A percentile compares a stretch with the other conserved stretches of the same genome.
Conservation (phyloP, 2,888 invertebrate genomes). For the Leucoma salicis region DNA sequence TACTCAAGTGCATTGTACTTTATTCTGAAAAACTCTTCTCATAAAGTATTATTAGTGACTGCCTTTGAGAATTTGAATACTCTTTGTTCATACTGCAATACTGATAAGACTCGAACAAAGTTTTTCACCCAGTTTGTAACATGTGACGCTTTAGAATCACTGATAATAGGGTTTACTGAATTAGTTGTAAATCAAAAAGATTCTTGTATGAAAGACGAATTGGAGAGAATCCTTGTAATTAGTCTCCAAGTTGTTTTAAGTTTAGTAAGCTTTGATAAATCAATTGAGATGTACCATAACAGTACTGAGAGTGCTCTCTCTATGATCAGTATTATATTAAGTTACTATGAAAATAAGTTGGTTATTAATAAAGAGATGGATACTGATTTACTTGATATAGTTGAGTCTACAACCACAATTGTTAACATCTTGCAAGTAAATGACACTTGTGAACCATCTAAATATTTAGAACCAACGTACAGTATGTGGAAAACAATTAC, state of each 20-base stretch:
- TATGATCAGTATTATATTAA: slow-evolving; percentile 55
- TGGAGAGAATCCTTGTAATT: slow-evolving; percentile 62
- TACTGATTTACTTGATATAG: slow-evolving; percentile 58
- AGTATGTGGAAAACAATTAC: slow-evolving; percentile 61
- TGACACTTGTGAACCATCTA: slow-evolving; percentile 44
- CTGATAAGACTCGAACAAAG: slow-evolving; percentile 45
- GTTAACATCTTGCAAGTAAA: slow-evolving; percentile 47
- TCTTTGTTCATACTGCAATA: slow-evolving; percentile 70
- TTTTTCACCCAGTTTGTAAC: slow-evolving; percentile 63
- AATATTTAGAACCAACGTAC: slow-evolving; percentile 55
- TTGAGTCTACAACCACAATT: slow-evolving; percentile 60
- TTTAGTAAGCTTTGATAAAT: slow-evolving; percentile 62
- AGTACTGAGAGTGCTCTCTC: slow-evolving; percentile 45
- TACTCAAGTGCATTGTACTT: slow-evolving; percentile 84
- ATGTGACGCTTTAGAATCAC: slow-evolving; percentile 52
- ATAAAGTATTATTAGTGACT: slow-evolving; percentile 80
- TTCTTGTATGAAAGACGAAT: slow-evolving; percentile 49
- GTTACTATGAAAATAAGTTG: slow-evolving; percentile 64
- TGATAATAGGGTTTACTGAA: slow-evolving; percentile 58
- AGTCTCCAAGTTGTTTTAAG: slow-evolving; percentile 61
- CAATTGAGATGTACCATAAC: slow-evolving; percentile 48
- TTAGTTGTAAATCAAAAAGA: slow-evolving; percentile 51
- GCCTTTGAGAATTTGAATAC: slow-evolving; percentile 84
- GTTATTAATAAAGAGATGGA: slow-evolving; percentile 61
- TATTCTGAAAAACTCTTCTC: slow-evolving; percentile 88